Evolutionary conservation across 1,140 invertebrate genomes (phyloP), one percentile per base, ranked within the genome.

Genomic region (Heliconius himera): DNA sequence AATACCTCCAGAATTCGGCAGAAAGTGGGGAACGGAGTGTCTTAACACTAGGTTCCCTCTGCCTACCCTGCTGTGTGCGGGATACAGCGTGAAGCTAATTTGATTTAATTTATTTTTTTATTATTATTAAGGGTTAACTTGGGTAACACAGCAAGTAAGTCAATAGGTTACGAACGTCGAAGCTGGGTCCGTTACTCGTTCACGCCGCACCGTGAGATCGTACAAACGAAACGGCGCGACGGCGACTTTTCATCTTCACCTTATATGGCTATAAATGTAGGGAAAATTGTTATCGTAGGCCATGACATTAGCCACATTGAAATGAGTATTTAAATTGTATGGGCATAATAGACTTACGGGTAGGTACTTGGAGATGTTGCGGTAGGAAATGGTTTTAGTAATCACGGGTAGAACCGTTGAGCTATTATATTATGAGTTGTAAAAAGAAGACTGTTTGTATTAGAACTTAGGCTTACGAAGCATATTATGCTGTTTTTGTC

Each of bases 91-190:
- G n/a, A n/a, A n/a, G n/a, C n/a, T n/a, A n/a, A n/a, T n/a, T n/a
- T n/a, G n/a, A n/a, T n/a, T n/a, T n/a, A n/a, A n/a, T n/a, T n/a
- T n/a, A n/a, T n/a, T n/a, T n/a, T n/a, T n/a, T n/a, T n/a, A n/a
- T n/a, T n/a, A n/a, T n/a, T n/a, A n/a, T n/a, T n/a, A n/a, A 54
- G 81, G 87, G 91, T 90, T 91, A 90, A 92, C 91, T 93, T 91
- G 81, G 79, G 77, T 77, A 80, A 87, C 86, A 88, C 80, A 87
- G 83, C 81, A 92, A 90, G 85, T 92, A 85, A 92, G 91, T 90
- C 89, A 93, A 81, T 86, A 89, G 91, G 91, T 93, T 92, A 91
- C 86, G 88, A 87, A 91, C 86, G 84, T 84, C 83, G 88, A 86
- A 83, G 84, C 78, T 41, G 78, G 73, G 78, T 82, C 91, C 90